Evolutionary conservation across 2,797 vertebrate species (phyloP).

Genomic region (Alcedo atthis): DNA sequence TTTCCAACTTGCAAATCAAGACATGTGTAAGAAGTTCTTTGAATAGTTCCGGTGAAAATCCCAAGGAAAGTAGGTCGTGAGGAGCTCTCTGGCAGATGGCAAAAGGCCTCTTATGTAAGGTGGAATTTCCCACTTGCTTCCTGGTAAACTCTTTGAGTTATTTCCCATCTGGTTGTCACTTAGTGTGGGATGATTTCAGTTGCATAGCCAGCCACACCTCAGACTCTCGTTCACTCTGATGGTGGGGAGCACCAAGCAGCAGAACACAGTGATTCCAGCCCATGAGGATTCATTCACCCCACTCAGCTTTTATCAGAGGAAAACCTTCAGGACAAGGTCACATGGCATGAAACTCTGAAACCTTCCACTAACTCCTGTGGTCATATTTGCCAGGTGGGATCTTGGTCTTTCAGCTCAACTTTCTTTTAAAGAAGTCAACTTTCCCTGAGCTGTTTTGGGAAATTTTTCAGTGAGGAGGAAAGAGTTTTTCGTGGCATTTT

Average conservation of each 20-base stretch:
- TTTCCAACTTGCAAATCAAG: not conserved
- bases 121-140: slow-evolving; percentile 3
- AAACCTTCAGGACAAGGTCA: not conserved
- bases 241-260: not conserved
- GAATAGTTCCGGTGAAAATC: not conserved
- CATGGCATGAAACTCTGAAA: not conserved
- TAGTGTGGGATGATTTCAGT: not conserved
- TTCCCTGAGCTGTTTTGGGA: not conserved
- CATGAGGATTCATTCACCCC: not conserved
- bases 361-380: not conserved
- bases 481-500: not conserved
- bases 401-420: not conserved
- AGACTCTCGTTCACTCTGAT: not conserved
- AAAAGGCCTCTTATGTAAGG: slow-evolving; percentile 8
- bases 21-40: not conserved
- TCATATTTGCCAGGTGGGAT: not conserved
- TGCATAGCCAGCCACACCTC: not conserved
- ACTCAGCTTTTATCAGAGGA: not conserved
- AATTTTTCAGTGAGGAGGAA: not conserved
- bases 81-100: not conserved
- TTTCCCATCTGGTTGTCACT: not conserved
- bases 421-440: not conserved
- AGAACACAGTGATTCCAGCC: not conserved
- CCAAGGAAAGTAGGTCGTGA: slow-evolving; percentile 2
- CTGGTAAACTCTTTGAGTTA: not conserved